Percentiles rank a stretch among this genome's conserved stretches.
These are phyloP conservation scores for Pseudanteris insignis DNA, from an alignment of 2,888 invertebrate species.

Conservation along the genomic window DNA sequence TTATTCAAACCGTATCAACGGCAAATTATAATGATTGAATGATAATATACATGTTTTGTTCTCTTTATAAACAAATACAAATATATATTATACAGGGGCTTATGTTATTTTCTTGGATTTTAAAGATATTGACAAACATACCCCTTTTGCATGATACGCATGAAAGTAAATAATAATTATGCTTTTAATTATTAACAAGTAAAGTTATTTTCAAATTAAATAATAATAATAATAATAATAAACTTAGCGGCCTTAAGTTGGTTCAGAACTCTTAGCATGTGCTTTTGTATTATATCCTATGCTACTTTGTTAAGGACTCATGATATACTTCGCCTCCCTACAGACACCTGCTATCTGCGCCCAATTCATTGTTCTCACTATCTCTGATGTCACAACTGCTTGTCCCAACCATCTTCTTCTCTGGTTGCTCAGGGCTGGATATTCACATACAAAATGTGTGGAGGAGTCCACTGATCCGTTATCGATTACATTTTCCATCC, in stretches of 20 bases:
- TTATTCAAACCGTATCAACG: conserved; percentile 12
- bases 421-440: too few species aligned
- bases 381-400: too few species aligned
- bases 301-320: too few species aligned
- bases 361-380: too few species aligned
- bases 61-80: conserved; percentile 9
- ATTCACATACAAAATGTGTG: too few species aligned
- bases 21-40: conserved; percentile 2
- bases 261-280: too few species aligned
- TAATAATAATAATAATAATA: too few species aligned
- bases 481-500: too few species aligned
- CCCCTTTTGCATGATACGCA: conserved; percentile 28
- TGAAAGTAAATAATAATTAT: conserved; percentile 29
- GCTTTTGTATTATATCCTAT: conserved; percentile 17
- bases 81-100: conserved; percentile 9
- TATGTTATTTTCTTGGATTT: conserved; percentile 45
- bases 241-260: too few species aligned
- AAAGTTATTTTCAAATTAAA: conserved; percentile 53
- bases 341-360: too few species aligned
- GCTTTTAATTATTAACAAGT: conserved; percentile 45
- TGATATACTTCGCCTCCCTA: conserved; percentile 13
- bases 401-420: too few species aligned
- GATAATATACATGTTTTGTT: conserved; percentile 18
- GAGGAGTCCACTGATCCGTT: too few species aligned
- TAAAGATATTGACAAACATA: conserved; percentile 17